Evolutionary conservation across 2,888 invertebrate genomes (phyloP).

Genomic region (Homarus gammarus): DNA sequence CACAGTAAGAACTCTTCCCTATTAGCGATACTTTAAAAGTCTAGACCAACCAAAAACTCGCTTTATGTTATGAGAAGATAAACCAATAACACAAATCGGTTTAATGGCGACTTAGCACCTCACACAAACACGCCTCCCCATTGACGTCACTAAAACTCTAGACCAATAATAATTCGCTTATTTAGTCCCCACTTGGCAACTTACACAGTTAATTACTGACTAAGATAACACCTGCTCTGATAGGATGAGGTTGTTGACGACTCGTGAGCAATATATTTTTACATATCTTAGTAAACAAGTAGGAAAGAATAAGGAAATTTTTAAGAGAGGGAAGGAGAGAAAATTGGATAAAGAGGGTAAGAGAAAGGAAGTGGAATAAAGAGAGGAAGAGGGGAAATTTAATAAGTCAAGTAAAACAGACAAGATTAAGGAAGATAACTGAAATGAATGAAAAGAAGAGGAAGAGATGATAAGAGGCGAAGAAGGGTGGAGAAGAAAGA

Average conservation of each 20-base stretch:
- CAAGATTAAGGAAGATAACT: too few species aligned
- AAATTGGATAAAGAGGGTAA: background rate
- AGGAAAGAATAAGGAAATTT: background rate
- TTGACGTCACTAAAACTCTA: background rate
- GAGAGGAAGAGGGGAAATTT: background rate
- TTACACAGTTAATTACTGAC: background rate
- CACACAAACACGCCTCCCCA: background rate
- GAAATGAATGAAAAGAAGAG: background rate
- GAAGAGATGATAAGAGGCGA: background rate
- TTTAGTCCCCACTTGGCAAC: background rate
- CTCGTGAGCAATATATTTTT: background rate
- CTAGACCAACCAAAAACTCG: too few species aligned
- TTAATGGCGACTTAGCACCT: background rate
- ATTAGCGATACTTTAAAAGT: too few species aligned
- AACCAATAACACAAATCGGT: background rate
- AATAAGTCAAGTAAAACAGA: background rate
- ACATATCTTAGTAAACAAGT: background rate
- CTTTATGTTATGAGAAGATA: too few species aligned
- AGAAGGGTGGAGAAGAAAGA: too few species aligned
- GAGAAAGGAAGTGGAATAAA: background rate
- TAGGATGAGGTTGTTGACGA: background rate
- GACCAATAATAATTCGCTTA: background rate
- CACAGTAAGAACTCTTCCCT: too few species aligned
- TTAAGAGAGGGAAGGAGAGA: constrained; percentile 5
- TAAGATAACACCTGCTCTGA: background rate